These are phyloP conservation scores for Idaea biselata DNA, from an alignment of 2,888 invertebrate genomes.

Conservation along the genomic window DNA sequence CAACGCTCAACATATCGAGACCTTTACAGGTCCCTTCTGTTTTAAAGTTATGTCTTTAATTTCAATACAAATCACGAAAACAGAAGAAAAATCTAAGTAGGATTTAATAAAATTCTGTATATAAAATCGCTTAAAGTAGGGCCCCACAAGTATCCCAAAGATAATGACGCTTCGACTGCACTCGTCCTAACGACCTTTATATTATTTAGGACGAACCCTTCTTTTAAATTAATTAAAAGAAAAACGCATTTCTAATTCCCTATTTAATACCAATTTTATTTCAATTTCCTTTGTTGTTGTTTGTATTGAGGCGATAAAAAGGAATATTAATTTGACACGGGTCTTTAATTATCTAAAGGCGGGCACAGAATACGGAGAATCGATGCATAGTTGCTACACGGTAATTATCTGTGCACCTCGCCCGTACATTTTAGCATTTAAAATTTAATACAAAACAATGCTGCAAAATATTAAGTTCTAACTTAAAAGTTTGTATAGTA, in stretches of 20 bases:
- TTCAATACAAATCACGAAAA: no score
- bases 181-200: conserved; percentile 72
- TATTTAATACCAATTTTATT: conserved; percentile 19
- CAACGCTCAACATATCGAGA: no score
- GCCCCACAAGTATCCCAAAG: conserved; percentile 43
- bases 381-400: no score
- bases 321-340: conserved; percentile 1
- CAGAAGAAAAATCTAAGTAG: no score
- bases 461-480: no score
- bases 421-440: no score
- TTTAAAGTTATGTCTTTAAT: no score
- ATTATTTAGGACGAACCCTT: conserved; percentile 73
- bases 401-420: no score
- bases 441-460: no score
- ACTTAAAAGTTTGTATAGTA: no score
- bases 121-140: conserved; percentile 30
- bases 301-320: not conserved
- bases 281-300: conserved; percentile 6
- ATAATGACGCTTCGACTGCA: conserved; percentile 72
- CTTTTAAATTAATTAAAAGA: conserved; percentile 69
- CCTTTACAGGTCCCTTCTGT: no score
- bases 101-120: not conserved
- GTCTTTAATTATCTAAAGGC: not conserved
- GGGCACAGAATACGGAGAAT: not conserved
- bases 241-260: conserved; percentile 60